These are phyloP conservation scores for Datnioides undecimradiatus DNA, from an alignment of 2,113 vertebrate genomes.

Conservation along the genomic window DNA sequence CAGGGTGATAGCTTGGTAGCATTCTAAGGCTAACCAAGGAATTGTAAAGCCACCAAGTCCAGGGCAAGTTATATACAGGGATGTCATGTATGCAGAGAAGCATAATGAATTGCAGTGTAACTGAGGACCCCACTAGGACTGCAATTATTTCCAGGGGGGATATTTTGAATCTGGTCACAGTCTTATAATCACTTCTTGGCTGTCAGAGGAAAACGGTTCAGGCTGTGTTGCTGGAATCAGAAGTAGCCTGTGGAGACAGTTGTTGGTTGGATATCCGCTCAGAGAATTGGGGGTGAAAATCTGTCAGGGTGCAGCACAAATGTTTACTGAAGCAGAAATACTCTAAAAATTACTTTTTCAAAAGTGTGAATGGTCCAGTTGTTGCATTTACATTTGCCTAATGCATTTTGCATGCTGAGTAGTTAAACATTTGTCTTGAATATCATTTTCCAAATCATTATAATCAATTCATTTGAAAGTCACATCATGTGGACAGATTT, in stretches of 20 bases:
- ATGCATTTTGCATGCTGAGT: conserved; percentile 51
- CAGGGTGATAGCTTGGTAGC: not conserved
- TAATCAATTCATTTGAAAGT: conserved; percentile 67
- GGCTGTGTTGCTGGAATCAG: conserved; percentile 35
- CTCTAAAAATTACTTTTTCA: conserved; percentile 50
- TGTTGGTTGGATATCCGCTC: conserved; percentile 10
- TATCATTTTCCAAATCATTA: conserved; percentile 66
- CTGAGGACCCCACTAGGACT: conserved; percentile 5
- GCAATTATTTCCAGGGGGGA: conserved; percentile 37
- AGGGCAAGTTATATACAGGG: conserved; percentile 1
- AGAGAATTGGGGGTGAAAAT: conserved; percentile 50
- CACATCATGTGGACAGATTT: conserved; percentile 57
- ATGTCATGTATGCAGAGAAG: conserved; percentile 15
- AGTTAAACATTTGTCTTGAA: conserved; percentile 59
- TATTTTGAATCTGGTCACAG: conserved; percentile 50
- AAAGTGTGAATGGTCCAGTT: conserved; percentile 51
- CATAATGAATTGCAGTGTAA: conserved; percentile 23
- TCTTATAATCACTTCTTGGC: conserved; percentile 53
- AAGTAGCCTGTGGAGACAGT: conserved; percentile 39
- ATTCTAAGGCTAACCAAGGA: not conserved
- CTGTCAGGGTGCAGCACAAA: conserved; percentile 40
- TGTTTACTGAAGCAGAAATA: conserved; percentile 60
- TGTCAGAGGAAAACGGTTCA: conserved; percentile 39
- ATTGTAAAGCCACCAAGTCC: not conserved
- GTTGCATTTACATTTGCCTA: conserved; percentile 65